These are phyloP conservation scores for Trididemnum nubilum DNA, from an alignment of 23 tunicate genomes.

Conservation along the genomic window DNA sequence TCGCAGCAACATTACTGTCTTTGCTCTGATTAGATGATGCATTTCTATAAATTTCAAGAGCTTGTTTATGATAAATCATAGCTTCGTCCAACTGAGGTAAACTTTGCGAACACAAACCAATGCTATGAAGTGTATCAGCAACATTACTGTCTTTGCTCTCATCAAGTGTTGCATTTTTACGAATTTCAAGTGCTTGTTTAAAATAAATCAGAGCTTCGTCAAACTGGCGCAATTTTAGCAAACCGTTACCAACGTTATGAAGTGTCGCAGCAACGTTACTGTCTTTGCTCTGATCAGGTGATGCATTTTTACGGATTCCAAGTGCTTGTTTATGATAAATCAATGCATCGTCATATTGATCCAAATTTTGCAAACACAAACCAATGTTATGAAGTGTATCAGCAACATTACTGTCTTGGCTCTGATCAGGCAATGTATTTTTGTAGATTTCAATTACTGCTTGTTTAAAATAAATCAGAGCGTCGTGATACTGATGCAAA, in stretches of 20 bases:
- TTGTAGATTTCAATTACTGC: neutral
- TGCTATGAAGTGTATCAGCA: too few species aligned
- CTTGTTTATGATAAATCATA: too few species aligned
- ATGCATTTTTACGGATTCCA: neutral
- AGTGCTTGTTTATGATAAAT: neutral
- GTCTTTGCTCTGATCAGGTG: neutral
- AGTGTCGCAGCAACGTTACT: neutral
- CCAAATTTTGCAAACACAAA: neutral
- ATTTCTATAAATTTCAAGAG: too few species aligned
- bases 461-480: neutral
- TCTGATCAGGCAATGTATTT: neutral
- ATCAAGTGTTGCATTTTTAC: neutral
- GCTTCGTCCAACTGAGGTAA: too few species aligned
- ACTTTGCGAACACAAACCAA: too few species aligned
- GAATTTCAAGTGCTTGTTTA: neutral
- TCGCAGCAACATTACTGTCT: too few species aligned
- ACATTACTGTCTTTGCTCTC: too few species aligned
- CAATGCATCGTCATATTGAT: neutral
- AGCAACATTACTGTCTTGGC: neutral
- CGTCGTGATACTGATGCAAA: neutral
- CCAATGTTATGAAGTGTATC: neutral
- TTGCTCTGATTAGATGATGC: too few species aligned
- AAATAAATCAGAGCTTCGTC: neutral
- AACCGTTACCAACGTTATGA: neutral
- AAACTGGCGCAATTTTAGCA: neutral